A percentile compares a stretch with the other conserved stretches of the same genome.
Evolutionary conservation across 1,140 invertebrate species (phyloP).

Genomic region (Berghia stephanieae): DNA sequence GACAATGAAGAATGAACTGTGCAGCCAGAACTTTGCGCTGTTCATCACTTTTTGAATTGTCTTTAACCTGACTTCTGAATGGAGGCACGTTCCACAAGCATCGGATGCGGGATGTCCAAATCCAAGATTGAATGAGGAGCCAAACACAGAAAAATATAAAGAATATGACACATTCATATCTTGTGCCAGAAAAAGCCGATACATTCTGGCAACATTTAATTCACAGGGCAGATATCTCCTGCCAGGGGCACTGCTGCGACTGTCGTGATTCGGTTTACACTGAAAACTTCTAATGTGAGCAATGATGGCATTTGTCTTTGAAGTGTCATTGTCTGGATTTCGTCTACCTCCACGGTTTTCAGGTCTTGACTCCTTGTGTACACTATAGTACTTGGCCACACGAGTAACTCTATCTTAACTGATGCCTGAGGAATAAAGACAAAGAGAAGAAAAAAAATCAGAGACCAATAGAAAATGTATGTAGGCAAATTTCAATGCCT

Average conservation of each 20-base stretch:
- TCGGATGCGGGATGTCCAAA: constrained; percentile 31
- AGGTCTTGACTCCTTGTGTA: background rate
- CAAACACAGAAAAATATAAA: constrained; percentile 26
- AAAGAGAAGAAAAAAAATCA: too few relatives aligned
- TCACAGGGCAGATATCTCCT: constrained; percentile 27
- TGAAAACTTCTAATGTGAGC: constrained; percentile 24
- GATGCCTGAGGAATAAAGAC: too few relatives aligned
- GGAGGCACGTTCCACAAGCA: constrained; percentile 2
- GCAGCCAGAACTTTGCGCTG: background rate
- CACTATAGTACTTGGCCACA: background rate
- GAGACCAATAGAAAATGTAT: too few relatives aligned
- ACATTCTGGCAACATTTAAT: constrained; percentile 24
- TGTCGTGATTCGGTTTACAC: constrained; percentile 27
- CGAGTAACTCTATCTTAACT: background rate
- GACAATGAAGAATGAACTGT: constrained; percentile 18
- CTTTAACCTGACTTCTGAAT: background rate
- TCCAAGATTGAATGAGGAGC: constrained; percentile 24
- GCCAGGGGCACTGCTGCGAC: constrained; percentile 2
- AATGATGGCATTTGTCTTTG: background rate
- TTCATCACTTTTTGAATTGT: background rate
- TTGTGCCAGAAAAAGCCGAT: constrained; percentile 22
- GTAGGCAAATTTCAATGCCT: too few relatives aligned
- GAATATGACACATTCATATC: constrained; percentile 10
- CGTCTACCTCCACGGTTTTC: constrained; percentile 25
- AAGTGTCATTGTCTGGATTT: background rate